Conservation (phyloP, 2,797 vertebrate genomes). For the Pangasius macronema region DNA sequence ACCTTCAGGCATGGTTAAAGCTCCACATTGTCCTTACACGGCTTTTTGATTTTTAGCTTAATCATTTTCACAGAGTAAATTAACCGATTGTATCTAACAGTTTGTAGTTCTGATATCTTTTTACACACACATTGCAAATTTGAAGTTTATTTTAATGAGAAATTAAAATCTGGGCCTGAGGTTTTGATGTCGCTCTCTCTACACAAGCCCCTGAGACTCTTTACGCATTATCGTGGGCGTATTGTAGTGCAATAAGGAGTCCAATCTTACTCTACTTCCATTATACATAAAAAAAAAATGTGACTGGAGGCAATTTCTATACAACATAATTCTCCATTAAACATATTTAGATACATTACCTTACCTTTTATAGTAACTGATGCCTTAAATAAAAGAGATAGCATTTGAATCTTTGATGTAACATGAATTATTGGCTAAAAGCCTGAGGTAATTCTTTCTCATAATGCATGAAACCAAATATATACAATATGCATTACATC, state of each 20-base stretch:
- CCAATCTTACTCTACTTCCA: no score
- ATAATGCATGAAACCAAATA: slow-evolving; percentile 4
- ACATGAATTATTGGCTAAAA: background rate
- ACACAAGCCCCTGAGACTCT: background rate
- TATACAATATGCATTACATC: background rate
- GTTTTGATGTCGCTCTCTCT: background rate
- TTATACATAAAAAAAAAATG: background rate
- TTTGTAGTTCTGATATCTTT: background rate
- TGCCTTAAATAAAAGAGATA: background rate
- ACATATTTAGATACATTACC: background rate
- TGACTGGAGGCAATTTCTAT: background rate
- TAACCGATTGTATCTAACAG: background rate
- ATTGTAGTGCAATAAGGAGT: background rate
- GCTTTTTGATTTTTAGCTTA: background rate
- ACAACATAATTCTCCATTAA: background rate
- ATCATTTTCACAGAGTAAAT: background rate
- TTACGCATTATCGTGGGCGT: no score
- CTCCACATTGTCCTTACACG: background rate
- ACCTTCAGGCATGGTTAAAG: background rate
- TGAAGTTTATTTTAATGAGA: background rate
- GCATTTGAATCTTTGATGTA: background rate
- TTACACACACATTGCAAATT: background rate
- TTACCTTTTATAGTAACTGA: background rate
- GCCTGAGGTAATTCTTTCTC: background rate
- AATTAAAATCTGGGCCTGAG: background rate